Conservation (phyloP, 2,113 vertebrate species). For the Heliornis fulica region DNA sequence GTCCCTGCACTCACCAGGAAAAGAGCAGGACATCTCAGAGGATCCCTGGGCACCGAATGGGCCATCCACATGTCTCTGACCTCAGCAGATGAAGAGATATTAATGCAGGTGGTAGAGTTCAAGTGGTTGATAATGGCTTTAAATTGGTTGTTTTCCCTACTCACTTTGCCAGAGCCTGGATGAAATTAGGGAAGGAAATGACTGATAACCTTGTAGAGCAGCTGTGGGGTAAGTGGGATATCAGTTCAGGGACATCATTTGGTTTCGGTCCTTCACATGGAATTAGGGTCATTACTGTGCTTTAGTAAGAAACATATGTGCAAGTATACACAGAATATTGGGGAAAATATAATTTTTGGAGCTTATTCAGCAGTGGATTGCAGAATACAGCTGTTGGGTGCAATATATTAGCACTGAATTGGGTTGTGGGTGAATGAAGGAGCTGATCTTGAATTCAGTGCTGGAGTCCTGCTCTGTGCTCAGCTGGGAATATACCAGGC, state of each 20-base stretch:
- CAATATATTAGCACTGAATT: not conserved
- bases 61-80: not conserved
- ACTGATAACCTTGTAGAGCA: not conserved
- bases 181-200: not conserved
- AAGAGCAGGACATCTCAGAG: accelerated
- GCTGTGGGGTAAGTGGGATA: not conserved
- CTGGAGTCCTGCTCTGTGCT: not conserved
- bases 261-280: not conserved
- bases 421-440: not conserved
- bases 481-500: not conserved
- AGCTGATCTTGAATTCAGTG: not conserved
- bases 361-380: not conserved
- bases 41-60: accelerated
- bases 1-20: not conserved
- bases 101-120: not conserved
- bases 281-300: not conserved
- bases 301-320: not conserved
- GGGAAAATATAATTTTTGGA: not conserved
- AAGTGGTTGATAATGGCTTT: not conserved
- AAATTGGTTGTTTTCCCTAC: no score
- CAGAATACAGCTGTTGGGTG: not conserved
- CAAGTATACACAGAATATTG: not conserved
- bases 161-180: not conserved
- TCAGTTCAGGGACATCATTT: not conserved
- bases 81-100: accelerated